These are phyloP conservation scores for Loripinus fragilis DNA, from an alignment of 2,888 invertebrate species.

Conservation along the genomic window DNA sequence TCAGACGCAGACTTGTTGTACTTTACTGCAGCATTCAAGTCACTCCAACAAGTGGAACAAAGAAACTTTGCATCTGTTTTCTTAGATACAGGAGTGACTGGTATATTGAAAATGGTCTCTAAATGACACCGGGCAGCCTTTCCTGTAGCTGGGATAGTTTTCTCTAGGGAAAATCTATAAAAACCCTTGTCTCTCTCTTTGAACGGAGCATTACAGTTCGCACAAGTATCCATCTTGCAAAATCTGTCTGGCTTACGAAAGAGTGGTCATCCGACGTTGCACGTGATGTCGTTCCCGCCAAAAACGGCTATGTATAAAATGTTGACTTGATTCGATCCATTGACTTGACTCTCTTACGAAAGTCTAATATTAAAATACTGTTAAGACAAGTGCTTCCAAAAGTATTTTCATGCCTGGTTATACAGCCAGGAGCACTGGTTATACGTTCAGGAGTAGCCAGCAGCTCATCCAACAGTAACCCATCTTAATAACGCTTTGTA, in stretches of 20 bases:
- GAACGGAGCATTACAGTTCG: conserved; percentile 18
- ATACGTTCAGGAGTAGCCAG: no score
- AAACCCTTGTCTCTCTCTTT: conserved; percentile 20
- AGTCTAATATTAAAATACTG: no score
- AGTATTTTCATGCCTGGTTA: no score
- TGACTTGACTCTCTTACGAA: no score
- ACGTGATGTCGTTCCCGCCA: no score
- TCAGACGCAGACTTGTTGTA: conserved; percentile 16
- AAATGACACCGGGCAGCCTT: conserved; percentile 8
- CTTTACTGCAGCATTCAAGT: conserved; percentile 12
- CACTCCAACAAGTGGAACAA: conserved; percentile 27
- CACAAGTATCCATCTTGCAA: conserved; percentile 18
- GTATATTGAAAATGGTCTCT: not conserved
- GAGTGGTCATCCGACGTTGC: no score
- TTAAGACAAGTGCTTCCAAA: no score
- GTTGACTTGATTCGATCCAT: no score
- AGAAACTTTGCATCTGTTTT: conserved; percentile 16
- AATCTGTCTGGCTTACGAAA: not conserved
- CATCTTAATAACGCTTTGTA: no score
- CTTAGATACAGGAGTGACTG: conserved; percentile 13
- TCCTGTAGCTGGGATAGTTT: not conserved
- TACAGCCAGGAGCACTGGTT: no score
- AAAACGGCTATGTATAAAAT: no score
- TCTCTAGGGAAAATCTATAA: conserved; percentile 23
- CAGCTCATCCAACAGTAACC: no score